phyloP scores from a whole-genome alignment of 1,140 invertebrate species.

The Lineus longissimus region DNA sequence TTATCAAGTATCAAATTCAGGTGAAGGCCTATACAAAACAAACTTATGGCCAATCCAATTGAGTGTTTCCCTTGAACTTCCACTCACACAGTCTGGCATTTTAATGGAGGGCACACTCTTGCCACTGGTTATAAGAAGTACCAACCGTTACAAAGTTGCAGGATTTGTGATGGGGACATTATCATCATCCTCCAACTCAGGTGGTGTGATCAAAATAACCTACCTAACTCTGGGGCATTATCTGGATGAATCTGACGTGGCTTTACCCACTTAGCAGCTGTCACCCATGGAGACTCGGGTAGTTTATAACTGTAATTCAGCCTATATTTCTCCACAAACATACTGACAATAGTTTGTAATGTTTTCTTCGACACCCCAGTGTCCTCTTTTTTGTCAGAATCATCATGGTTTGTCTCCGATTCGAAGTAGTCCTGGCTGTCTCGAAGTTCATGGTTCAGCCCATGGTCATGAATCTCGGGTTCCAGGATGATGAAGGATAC shows the following conservation, averaged over 20 bases:
- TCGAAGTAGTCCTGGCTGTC: slow-evolving; percentile 2
- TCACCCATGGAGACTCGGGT: slow-evolving; percentile 22
- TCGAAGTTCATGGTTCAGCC: not conserved
- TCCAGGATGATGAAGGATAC: slow-evolving; percentile 20
- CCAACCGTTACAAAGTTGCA: too few relatives aligned
- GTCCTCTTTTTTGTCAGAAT: not conserved
- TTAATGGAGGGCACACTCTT: too few relatives aligned
- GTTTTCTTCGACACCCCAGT: not conserved
- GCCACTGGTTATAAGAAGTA: too few relatives aligned
- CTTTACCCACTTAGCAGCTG: slow-evolving; percentile 60
- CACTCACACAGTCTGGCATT: too few relatives aligned
- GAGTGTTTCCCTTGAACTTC: too few relatives aligned
- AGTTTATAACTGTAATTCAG: slow-evolving; percentile 13
- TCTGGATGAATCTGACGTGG: slow-evolving; percentile 65
- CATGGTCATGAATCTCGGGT: slow-evolving; percentile 12
- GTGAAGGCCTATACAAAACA: too few relatives aligned
- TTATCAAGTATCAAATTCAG: too few relatives aligned
- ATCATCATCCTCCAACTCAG: too few relatives aligned
- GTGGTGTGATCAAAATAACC: too few relatives aligned
- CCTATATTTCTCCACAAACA: slow-evolving; percentile 16
- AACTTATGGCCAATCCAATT: too few relatives aligned
- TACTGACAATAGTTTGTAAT: not conserved
- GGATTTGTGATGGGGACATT: too few relatives aligned
- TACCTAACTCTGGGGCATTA: slow-evolving; percentile 31
- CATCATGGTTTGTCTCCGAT: not conserved